A percentile compares a stretch with the other conserved stretches of the same genome.
Evolutionary conservation across 2,797 vertebrate genomes (phyloP).

Genomic region (Spinus pinus): DNA sequence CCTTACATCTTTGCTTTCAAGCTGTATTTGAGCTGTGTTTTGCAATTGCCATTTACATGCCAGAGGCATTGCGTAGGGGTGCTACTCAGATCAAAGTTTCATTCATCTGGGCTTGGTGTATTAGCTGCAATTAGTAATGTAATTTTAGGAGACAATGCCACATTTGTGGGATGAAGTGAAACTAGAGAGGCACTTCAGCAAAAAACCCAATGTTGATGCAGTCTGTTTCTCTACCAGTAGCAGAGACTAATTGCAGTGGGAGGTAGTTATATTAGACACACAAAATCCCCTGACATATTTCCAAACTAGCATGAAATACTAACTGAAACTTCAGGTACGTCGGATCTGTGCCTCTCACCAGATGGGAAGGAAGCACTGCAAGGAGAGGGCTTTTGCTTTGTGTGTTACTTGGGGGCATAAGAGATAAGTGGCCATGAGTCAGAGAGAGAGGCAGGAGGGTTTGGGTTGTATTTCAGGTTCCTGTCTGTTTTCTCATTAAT

Average conservation of each 20-base stretch:
- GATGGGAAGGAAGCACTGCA: not conserved
- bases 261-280: not conserved
- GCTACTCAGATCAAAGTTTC: constrained; percentile 45
- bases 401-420: fast-evolving
- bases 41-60: constrained; percentile 53
- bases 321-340: not conserved
- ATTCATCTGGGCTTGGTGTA: constrained; percentile 41
- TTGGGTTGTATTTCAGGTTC: not conserved
- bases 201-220: not conserved
- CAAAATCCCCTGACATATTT: not conserved
- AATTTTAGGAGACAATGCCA: constrained; percentile 56
- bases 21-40: constrained; percentile 18
- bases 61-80: constrained; percentile 51
- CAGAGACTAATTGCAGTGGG: not conserved
- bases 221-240: not conserved
- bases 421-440: not conserved
- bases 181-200: not conserved
- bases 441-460: not conserved
- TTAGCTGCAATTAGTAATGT: constrained; percentile 53
- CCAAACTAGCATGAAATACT: not conserved
- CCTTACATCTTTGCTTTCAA: constrained; percentile 53
- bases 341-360: not conserved
- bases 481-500: not conserved
- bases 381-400: not conserved
- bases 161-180: constrained; percentile 39